phyloP scores from a whole-genome alignment of 2,113 vertebrate genomes.

The Oenanthe melanoleuca region DNA sequence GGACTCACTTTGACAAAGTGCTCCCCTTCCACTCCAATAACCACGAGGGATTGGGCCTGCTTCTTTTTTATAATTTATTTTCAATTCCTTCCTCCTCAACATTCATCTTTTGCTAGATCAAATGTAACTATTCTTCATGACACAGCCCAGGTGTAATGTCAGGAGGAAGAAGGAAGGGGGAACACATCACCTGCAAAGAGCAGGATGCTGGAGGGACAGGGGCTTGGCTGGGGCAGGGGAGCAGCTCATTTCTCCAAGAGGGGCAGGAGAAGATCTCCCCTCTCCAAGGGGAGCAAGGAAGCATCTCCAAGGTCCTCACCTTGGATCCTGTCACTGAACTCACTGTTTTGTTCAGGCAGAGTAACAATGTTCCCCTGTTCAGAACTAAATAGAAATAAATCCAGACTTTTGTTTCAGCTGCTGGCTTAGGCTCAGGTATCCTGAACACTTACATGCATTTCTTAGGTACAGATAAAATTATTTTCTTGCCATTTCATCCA shows the following conservation, averaged over 20 bases:
- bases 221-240: background rate
- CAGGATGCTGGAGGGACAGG: background rate
- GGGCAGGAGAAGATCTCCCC: background rate
- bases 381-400: background rate
- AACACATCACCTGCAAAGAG: background rate
- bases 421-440: background rate
- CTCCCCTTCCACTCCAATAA: conserved; percentile 49
- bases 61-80: background rate
- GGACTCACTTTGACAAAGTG: conserved; percentile 48
- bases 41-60: background rate
- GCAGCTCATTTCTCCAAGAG: background rate
- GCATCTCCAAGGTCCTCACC: background rate
- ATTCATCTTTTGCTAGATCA: conserved; percentile 39
- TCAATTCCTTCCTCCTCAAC: conserved; percentile 40
- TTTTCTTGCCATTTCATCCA: background rate
- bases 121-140: conserved; percentile 38
- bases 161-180: background rate
- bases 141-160: background rate
- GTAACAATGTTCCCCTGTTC: background rate
- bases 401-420: background rate
- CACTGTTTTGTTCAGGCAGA: background rate
- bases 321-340: background rate
- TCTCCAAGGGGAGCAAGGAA: background rate
- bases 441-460: background rate
- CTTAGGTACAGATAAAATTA: background rate